A percentile compares a stretch with the other conserved stretches of the same genome.
Evolutionary conservation across 2,888 invertebrate species (phyloP).

Genomic region (Amphipyra berbera): DNA sequence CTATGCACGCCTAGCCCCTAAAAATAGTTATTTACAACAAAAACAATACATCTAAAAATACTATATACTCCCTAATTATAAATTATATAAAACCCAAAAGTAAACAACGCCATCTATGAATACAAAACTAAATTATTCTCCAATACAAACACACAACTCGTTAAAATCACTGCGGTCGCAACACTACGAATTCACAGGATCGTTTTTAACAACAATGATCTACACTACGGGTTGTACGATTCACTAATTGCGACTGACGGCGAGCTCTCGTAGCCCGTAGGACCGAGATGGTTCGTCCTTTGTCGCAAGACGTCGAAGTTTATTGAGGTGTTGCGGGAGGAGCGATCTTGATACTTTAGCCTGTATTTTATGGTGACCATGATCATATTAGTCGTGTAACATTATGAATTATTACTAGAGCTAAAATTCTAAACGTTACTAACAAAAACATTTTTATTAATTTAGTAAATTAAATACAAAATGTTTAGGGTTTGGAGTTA

Average conservation of each 20-base stretch:
- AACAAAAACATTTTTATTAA: too few relatives aligned
- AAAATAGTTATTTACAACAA: too few relatives aligned
- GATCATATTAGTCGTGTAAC: background rate
- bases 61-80: too few relatives aligned
- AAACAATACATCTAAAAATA: background rate
- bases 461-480: too few relatives aligned
- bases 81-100: too few relatives aligned
- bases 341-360: slow-evolving; percentile 52
- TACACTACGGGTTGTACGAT: slow-evolving; percentile 25
- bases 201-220: slow-evolving; percentile 17
- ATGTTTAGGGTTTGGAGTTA: too few relatives aligned
- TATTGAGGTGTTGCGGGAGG: slow-evolving; percentile 6
- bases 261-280: slow-evolving; percentile 54
- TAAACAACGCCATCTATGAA: too few relatives aligned
- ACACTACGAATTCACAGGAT: background rate
- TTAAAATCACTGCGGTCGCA: background rate
- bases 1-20: too few relatives aligned
- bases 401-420: background rate
- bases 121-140: background rate
- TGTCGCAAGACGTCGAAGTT: slow-evolving; percentile 49
- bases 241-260: slow-evolving; percentile 58
- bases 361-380: background rate
- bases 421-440: too few relatives aligned
- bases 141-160: background rate
- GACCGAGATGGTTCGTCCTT: slow-evolving; percentile 50